phyloP scores from a whole-genome alignment of 2,113 vertebrate species.

The Spea multiplicata region DNA sequence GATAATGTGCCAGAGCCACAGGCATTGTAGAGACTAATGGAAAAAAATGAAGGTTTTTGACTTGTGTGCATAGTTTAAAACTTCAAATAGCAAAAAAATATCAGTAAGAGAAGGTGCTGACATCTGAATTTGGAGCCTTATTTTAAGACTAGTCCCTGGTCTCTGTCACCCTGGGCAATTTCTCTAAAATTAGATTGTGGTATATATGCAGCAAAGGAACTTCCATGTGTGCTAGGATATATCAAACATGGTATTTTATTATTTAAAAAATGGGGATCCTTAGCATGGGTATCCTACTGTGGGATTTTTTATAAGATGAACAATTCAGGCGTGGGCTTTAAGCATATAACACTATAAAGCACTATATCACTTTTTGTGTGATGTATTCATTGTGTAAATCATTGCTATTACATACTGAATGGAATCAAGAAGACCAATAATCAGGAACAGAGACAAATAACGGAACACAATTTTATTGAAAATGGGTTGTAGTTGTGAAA shows the following conservation, averaged over 20 bases:
- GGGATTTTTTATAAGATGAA: neutral
- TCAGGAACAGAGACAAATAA: too few relatives aligned
- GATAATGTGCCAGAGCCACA: neutral
- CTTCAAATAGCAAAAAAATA: neutral
- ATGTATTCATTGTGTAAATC: too few relatives aligned
- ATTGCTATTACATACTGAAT: too few relatives aligned
- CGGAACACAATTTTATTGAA: too few relatives aligned
- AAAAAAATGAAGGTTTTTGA: conserved; percentile 3
- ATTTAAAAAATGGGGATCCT: neutral
- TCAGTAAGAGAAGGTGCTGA: neutral
- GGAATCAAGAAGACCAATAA: too few relatives aligned
- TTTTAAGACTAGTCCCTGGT: neutral
- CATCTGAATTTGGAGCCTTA: conserved; percentile 1
- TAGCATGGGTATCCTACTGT: neutral
- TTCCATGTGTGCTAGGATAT: conserved; percentile 1
- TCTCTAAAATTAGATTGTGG: conserved; percentile 40
- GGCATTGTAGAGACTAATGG: neutral
- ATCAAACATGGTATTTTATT: conserved; percentile 15
- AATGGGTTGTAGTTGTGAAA: too few relatives aligned
- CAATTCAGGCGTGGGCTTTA: too few relatives aligned
- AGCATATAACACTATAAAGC: too few relatives aligned
- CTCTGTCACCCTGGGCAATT: conserved; percentile 27
- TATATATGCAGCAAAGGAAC: conserved; percentile 24
- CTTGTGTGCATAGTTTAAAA: neutral
- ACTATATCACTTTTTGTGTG: too few relatives aligned